Conservation (phyloP, 2,888 invertebrate species). For the Coremacera marginata region DNA sequence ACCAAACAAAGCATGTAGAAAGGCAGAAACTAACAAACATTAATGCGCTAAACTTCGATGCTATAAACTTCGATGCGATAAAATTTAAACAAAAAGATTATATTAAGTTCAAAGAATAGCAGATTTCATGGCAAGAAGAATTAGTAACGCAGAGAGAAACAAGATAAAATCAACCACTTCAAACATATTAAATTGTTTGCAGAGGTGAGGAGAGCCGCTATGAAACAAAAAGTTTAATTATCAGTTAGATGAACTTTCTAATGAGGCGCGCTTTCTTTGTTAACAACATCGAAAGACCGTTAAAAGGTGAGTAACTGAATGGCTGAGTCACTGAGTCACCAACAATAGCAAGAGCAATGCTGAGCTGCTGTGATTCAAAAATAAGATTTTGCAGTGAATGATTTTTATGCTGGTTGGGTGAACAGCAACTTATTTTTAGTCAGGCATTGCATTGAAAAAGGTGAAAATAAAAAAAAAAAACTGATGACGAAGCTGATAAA, state of each 20-base stretch:
- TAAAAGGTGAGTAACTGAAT: constrained; percentile 20
- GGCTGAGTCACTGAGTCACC: constrained; percentile 6
- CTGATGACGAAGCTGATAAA: constrained; percentile 12
- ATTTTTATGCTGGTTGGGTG: neutral
- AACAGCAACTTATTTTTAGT: neutral
- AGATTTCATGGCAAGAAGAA: neutral
- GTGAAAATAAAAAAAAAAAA: neutral
- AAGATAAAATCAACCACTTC: neutral
- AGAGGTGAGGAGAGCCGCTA: neutral
- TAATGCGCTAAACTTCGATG: neutral
- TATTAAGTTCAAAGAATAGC: neutral
- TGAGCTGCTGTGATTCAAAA: constrained; percentile 16
- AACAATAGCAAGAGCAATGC: neutral
- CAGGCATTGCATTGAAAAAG: neutral
- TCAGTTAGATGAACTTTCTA: constrained; percentile 19
- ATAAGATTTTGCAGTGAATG: neutral
- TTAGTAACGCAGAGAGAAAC: neutral
- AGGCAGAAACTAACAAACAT: neutral
- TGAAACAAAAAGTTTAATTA: constrained; percentile 13
- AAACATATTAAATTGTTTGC: neutral
- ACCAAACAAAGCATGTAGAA: too few species aligned
- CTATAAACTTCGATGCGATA: neutral
- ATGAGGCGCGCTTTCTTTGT: neutral
- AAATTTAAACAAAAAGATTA: neutral
- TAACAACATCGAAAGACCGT: neutral